Conservation (phyloP, 2,888 invertebrate species). For the Sarcophaga rosellei region DNA sequence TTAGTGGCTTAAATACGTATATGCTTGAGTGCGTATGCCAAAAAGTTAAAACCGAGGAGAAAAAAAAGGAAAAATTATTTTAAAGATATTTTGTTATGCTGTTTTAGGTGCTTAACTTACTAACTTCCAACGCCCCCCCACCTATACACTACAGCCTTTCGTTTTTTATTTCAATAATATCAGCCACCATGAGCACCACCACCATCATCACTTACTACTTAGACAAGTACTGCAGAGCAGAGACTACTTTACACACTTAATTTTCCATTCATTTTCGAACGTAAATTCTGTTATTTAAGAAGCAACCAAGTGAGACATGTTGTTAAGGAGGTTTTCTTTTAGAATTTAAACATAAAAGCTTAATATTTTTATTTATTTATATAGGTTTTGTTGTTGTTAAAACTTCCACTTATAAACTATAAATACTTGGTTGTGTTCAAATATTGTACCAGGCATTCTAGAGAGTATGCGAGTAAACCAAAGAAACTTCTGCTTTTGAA, state of each 20-base stretch:
- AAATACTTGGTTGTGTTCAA: background rate
- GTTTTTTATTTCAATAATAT: background rate
- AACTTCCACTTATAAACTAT: conserved; percentile 25
- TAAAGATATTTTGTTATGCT: conserved; percentile 18
- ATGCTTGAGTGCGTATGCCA: conserved; percentile 40
- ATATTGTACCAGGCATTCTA: background rate
- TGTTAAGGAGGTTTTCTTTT: conserved; percentile 37
- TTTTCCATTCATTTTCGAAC: conserved; percentile 4
- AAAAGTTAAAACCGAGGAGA: conserved; percentile 11
- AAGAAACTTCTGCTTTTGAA: background rate
- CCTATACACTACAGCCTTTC: background rate
- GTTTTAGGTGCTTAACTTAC: conserved; percentile 36
- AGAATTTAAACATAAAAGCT: conserved; percentile 54
- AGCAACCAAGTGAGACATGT: conserved; percentile 26
- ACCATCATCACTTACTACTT: conserved; percentile 9
- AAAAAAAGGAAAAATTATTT: background rate
- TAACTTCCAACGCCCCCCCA: background rate
- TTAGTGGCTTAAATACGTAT: conserved; percentile 45
- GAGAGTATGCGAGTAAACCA: background rate
- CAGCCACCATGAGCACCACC: background rate
- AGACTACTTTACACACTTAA: conserved; percentile 5
- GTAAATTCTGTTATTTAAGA: conserved; percentile 30
- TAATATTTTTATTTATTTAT: conserved; percentile 50
- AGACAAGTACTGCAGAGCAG: background rate
- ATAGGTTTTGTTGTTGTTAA: background rate